Base-by-base conservation (phyloP, 2,888 invertebrate species). In the Galerucella calmariensis region DNA sequence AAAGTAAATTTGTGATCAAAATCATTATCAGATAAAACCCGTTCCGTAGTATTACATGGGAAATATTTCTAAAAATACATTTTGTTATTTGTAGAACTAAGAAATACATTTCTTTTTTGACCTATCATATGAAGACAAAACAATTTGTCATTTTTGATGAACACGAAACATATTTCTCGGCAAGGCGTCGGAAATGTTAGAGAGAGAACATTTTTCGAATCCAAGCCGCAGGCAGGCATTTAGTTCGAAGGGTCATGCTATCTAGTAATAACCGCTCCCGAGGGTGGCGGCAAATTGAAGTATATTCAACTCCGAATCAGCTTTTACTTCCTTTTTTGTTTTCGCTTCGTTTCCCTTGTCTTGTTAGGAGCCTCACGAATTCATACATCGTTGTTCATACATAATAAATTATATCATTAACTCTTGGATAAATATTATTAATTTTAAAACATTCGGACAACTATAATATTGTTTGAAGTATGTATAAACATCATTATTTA, bases 91-190 rank as follows among this genome's bases (percentile, higher is more conserved):
- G 56, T 20, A 20, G 20, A 56, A 56, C 3, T 16, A 20, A 16
- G 20, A 56, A 20, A 16, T 10, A 56, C 20, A 56, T 56, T 56
- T 53, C 20, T 53, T 67, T 27, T 44, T 35, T 67, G 35, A 67
- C 24, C 11, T 62, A 62, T 61, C 72, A 70, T 69, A 59, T 51
- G 63, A 67, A 73, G 56, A 75, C 71, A 69, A 71, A 71, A 73
- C 73, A 73, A 77, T 77, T 77, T 77, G 75, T 77, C 77, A 73
- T 69, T 75, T 77, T 71, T 77, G 73, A 77, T 77, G 75, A 75
- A 73, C 77, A 73, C 63, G 73, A 67, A 77, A 74, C 71, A 73
- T 69, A 75, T 75, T 77, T 75, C 69, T 73, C 35, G 16, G 41
- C 67, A 68, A 53, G 70, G 56, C 67, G 73, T 67, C 24, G 24